A percentile compares a stretch with the other conserved stretches of the same genome.
phyloP scores from a whole-genome alignment of 1,140 invertebrate species.

The Lerema accius region DNA sequence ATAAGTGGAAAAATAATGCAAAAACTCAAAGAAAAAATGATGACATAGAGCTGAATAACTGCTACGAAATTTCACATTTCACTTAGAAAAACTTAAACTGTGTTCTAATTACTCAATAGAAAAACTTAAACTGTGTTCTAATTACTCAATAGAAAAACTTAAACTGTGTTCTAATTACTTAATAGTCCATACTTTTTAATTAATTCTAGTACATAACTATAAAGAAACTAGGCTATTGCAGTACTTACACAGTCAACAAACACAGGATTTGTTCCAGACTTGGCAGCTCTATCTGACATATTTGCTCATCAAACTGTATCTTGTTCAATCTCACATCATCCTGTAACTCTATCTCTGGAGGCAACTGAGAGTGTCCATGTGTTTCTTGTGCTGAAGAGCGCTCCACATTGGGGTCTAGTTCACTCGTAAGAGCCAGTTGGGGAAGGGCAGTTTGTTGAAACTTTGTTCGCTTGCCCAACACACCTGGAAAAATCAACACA shows the following conservation, averaged over 20 bases:
- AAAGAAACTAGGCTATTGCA: no score
- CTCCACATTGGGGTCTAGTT: constrained; percentile 71
- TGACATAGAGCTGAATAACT: no score
- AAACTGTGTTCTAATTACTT: no score
- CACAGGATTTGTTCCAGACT: constrained; percentile 91
- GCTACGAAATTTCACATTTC: no score
- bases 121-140: no score
- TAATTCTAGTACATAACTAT: no score
- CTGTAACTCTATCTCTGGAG: constrained; percentile 87
- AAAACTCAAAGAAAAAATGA: no score
- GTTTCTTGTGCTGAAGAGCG: constrained; percentile 73
- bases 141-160: no score
- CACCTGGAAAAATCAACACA: constrained; percentile 80
- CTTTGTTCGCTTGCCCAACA: constrained; percentile 94
- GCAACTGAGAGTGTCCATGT: constrained; percentile 78
- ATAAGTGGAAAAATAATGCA: no score
- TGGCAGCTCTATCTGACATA: constrained; percentile 83
- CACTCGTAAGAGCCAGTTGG: constrained; percentile 90
- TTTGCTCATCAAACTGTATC: constrained; percentile 88
- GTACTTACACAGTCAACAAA: constrained; percentile 85
- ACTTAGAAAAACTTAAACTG: no score
- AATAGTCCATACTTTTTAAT: no score
- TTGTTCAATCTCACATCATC: constrained; percentile 93
- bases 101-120: no score
- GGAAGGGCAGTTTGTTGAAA: constrained; percentile 92